phyloP scores from a whole-genome alignment of 2,888 invertebrate species.

The Protula sp. region DNA sequence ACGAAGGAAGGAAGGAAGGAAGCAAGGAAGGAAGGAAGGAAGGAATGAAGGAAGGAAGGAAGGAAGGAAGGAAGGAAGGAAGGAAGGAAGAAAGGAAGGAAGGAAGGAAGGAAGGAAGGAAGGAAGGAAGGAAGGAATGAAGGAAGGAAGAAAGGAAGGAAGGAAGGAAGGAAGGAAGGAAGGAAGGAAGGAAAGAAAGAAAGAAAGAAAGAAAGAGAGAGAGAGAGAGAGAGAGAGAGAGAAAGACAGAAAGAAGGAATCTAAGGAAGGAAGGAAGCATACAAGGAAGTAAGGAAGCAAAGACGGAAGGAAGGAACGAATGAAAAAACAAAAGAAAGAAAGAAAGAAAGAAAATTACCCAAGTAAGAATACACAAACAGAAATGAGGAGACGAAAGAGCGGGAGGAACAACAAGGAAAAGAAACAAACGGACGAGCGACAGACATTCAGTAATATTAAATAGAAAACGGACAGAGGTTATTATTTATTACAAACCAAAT shows the following conservation, averaged over 20 bases:
- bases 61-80: constrained; percentile 7
- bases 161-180: constrained; percentile 13
- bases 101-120: constrained; percentile 24
- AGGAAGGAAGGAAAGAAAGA: constrained; percentile 10
- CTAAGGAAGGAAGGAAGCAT: constrained; percentile 5
- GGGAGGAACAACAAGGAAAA: too few species aligned
- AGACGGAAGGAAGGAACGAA: too few species aligned
- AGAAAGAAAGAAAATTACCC: too few species aligned
- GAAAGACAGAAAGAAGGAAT: constrained; percentile 6
- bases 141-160: constrained; percentile 24
- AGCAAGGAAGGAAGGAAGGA: constrained; percentile 5
- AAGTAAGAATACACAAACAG: too few species aligned
- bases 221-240: too few species aligned
- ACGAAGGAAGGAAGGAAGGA: constrained; percentile 12
- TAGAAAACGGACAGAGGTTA: too few species aligned
- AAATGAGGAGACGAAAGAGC: too few species aligned
- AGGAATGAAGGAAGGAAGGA: constrained; percentile 4
- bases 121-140: constrained; percentile 26
- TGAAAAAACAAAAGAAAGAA: too few species aligned
- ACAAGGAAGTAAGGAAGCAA: constrained; percentile 5
- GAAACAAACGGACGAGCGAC: too few species aligned
- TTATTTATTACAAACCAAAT: too few species aligned
- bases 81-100: constrained; percentile 23
- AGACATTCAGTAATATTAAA: too few species aligned
- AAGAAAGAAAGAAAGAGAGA: too few species aligned